phyloP scores from a whole-genome alignment of 2,797 vertebrate species.

The Cynopterus sphinx region DNA sequence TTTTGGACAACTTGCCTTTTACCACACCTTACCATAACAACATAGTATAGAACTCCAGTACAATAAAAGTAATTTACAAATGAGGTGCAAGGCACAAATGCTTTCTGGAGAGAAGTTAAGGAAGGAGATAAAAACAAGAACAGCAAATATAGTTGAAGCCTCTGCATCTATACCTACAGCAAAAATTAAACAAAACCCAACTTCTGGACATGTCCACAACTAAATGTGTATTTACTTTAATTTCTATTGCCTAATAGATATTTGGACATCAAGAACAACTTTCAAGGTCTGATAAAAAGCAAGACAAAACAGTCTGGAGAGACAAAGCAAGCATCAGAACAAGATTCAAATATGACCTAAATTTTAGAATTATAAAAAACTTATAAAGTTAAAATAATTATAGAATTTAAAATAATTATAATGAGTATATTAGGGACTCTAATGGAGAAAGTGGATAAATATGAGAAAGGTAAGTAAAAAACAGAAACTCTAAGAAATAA shows the following conservation, averaged over 20 bases:
- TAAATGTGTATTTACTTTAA: background rate
- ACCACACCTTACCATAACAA: background rate
- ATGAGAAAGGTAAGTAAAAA: background rate
- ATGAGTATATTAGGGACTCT: background rate
- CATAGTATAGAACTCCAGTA: background rate
- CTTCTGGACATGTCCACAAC: background rate
- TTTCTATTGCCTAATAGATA: background rate
- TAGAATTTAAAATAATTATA: background rate
- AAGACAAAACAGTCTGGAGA: background rate
- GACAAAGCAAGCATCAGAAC: background rate
- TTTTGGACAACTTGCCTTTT: background rate
- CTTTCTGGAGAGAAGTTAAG: background rate
- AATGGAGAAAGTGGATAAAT: background rate
- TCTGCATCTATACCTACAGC: background rate
- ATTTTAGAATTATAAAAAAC: background rate
- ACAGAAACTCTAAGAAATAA: background rate
- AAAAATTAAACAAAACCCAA: background rate
- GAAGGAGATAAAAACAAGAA: background rate
- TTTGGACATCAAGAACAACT: background rate
- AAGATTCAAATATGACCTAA: background rate
- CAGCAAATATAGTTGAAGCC: background rate
- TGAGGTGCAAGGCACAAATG: background rate
- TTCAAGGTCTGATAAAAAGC: background rate
- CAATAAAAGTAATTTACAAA: background rate
- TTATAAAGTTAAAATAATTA: no score